Percentiles rank a stretch among this genome's conserved stretches.
Conservation (phyloP, 2,888 invertebrate species). For the Iselma pallidipennis region DNA sequence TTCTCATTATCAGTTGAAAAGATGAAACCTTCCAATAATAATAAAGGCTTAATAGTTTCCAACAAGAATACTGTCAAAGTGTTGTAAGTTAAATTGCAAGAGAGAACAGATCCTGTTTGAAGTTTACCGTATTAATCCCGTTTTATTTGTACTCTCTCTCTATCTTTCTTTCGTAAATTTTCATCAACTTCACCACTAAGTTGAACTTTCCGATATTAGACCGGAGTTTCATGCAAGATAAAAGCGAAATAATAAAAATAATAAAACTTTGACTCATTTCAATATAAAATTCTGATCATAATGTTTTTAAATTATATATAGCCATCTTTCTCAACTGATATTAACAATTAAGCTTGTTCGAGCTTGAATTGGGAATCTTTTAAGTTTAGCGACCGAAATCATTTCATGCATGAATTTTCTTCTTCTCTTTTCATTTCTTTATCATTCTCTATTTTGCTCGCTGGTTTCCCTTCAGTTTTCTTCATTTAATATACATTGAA, state of each 20-base stretch:
- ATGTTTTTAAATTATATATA: neutral
- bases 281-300: neutral
- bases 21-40: no score
- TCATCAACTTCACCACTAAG: no score
- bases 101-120: no score
- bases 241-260: neutral
- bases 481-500: neutral
- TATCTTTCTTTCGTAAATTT: no score
- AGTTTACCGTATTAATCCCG: no score
- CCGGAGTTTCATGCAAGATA: no score
- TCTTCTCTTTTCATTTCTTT: neutral
- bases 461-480: neutral
- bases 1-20: no score
- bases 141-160: no score
- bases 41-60: no score
- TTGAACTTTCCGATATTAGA: no score
- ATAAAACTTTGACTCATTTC: neutral
- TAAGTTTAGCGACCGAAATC: neutral
- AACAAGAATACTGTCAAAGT: no score
- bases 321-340: neutral
- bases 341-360: neutral
- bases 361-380: neutral
- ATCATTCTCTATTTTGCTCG: neutral
- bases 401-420: neutral
- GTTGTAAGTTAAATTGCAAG: no score